Base-by-base conservation (phyloP, 2,797 vertebrate species). In the Chaetodon trifasciatus region DNA sequence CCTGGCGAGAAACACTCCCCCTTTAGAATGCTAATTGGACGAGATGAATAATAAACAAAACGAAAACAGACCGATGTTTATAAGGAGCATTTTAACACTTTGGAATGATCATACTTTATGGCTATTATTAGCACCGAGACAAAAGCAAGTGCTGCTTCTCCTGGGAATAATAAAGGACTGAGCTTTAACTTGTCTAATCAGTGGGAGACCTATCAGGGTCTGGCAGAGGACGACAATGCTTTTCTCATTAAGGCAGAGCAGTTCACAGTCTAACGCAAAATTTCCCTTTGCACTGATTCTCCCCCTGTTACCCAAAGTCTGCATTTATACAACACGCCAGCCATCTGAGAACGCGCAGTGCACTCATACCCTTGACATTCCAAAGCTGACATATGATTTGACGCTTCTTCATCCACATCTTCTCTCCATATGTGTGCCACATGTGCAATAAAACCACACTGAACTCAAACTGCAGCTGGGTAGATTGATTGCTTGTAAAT, bases 21-120 rank as follows among this genome's bases (percentile, higher is more conserved):
- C 90, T 92, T 93, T 91, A 90, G 86, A 90, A 93, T 93, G 90
- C 86, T 94, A 94, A 95, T 95, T 95, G 94, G 92, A 93, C 81
- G 72, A 94, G 90, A 94, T 94, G 92, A 94, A 94, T 94, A 94
- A 94, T 93, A 94, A 94, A 93, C 89, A 92, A 92, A 92, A 93
- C 80, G 79, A 92, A 94, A 94, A 92, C 86, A 93, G 91, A 86
- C 84, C 86, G 46, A 85, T 88, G 89, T 92, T 93, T 90, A 90
- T 83, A 78, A 88, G 89, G 86, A 90, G 88, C 91, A 82, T 91
- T 93, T 92, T 89, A 92, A 91, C 93, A 90, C 89, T 90, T 88
- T 86, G 85, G 83, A 89, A 90, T 88, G 88, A 93, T 89, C 82
- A 83, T 86, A 89, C 89, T 92, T 92, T 89, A 89, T 88, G 76